These are phyloP conservation scores for Manis pentadactyla DNA, from an alignment of 2,797 vertebrate genomes.

Conservation along the genomic window DNA sequence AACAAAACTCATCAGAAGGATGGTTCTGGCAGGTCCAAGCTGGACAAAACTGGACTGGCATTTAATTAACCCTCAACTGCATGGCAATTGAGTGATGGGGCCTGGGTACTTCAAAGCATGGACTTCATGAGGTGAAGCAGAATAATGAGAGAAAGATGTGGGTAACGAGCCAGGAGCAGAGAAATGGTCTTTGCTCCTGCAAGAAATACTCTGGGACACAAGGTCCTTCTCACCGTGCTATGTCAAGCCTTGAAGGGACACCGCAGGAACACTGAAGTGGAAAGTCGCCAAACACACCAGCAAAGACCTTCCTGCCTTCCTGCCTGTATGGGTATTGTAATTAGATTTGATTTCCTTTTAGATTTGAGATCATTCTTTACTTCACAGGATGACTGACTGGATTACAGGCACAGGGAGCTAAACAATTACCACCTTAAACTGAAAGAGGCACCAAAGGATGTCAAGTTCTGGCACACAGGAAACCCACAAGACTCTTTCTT, in stretches of 20 bases:
- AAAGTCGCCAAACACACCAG: background rate
- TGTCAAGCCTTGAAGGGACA: background rate
- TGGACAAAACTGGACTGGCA: background rate
- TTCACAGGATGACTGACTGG: background rate
- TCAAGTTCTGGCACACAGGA: constrained; percentile 4
- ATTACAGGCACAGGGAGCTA: background rate
- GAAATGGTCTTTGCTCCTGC: background rate
- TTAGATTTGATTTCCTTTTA: background rate
- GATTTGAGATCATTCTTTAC: background rate
- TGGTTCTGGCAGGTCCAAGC: background rate
- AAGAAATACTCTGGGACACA: background rate
- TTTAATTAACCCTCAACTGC: background rate
- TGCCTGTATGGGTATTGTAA: background rate
- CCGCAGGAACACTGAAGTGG: background rate
- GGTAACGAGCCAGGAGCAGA: background rate
- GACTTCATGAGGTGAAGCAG: background rate
- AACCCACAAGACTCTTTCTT: background rate
- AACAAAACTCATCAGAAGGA: constrained; percentile 17
- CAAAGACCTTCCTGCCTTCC: background rate
- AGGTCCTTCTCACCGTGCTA: background rate
- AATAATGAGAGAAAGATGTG: background rate
- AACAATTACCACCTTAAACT: background rate
- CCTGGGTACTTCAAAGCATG: background rate
- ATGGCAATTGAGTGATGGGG: background rate
- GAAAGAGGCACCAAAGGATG: background rate